phyloP scores from a whole-genome alignment of 2,797 vertebrate species.

The Protonibea diacanthus region DNA sequence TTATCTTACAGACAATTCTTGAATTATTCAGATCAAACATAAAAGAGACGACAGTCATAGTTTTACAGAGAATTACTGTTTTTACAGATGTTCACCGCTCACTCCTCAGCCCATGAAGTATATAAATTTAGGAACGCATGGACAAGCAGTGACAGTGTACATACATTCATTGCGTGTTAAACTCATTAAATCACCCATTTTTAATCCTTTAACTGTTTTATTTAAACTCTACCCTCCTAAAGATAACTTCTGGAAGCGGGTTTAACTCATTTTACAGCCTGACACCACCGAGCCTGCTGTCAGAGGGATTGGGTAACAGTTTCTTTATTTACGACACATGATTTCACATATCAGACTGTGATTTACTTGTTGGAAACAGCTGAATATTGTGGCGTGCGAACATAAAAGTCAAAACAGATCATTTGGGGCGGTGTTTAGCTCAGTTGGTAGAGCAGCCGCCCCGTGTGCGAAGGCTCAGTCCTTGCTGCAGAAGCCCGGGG shows the following conservation, averaged over 20 bases:
- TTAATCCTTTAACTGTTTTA: background rate
- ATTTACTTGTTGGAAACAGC: constrained; percentile 20
- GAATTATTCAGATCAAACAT: too few relatives aligned
- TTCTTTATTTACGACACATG: background rate
- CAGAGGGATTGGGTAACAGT: constrained; percentile 1
- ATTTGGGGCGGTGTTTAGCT: background rate
- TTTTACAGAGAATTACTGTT: too few relatives aligned
- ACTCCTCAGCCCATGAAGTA: background rate
- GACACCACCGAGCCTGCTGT: background rate
- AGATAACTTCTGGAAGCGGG: background rate
- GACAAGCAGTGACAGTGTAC: background rate
- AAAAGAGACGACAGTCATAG: too few relatives aligned
- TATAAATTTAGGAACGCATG: constrained; percentile 21
- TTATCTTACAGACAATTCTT: too few relatives aligned
- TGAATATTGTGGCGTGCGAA: background rate
- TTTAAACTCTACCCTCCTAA: background rate
- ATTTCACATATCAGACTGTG: constrained; percentile 11
- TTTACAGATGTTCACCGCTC: constrained; percentile 6
- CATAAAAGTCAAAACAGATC: background rate
- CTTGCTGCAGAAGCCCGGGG: too few relatives aligned
- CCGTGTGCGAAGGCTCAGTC: too few relatives aligned
- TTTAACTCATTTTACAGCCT: background rate
- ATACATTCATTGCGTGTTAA: background rate
- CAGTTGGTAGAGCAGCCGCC: too few relatives aligned
- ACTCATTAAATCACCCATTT: background rate